These are phyloP conservation scores for Lysandra bellargus DNA, from an alignment of 2,888 invertebrate species.

Conservation along the genomic window DNA sequence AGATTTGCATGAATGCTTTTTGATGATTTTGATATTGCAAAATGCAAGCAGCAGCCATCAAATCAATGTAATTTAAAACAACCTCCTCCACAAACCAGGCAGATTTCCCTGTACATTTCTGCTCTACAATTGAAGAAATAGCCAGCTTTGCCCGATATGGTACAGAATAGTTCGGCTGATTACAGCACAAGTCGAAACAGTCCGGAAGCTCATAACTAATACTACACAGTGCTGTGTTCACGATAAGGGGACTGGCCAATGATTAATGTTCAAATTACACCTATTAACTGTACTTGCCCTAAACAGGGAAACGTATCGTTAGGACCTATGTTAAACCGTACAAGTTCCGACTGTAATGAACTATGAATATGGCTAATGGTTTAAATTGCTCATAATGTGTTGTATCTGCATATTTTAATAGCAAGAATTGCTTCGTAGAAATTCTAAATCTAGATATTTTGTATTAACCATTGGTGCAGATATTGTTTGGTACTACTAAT, in stretches of 20 bases:
- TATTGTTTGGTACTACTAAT: no score
- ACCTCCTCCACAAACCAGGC: background rate
- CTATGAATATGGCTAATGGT: background rate
- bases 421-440: background rate
- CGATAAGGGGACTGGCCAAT: slow-evolving; percentile 60
- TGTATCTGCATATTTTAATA: background rate
- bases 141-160: background rate
- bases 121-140: slow-evolving; percentile 23
- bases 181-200: slow-evolving; percentile 9
- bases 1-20: no score
- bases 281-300: slow-evolving; percentile 55
- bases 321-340: slow-evolving; percentile 31
- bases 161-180: slow-evolving; percentile 3
- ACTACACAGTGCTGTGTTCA: slow-evolving; percentile 50
- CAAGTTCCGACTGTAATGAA: background rate
- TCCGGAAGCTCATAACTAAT: slow-evolving; percentile 64
- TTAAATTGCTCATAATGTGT: background rate
- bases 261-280: slow-evolving; percentile 54
- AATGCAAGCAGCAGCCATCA: no score
- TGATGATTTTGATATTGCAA: no score
- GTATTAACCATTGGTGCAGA: no score
- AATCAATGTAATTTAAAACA: no score
- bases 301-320: slow-evolving; percentile 52
- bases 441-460: no score
- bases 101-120: background rate